Evolutionary conservation across 2,113 vertebrate genomes (phyloP).

Genomic region (Strigops habroptila): DNA sequence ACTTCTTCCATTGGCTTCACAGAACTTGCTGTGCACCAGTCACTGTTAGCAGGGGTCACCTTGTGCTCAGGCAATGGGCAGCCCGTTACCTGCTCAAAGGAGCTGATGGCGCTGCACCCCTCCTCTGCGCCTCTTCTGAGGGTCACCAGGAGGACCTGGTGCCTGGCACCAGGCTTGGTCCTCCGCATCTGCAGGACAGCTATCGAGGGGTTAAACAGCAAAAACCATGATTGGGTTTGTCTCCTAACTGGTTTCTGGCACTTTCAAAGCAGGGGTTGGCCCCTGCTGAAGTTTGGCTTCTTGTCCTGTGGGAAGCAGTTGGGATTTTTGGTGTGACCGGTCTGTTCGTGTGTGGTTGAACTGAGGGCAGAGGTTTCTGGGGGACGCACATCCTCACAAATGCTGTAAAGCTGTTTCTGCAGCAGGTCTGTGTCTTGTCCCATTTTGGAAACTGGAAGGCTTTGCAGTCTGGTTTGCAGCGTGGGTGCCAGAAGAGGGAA

Average conservation of each 20-base stretch:
- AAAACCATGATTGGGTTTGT: neutral
- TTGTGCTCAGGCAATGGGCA: neutral
- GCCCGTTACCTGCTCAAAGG: neutral
- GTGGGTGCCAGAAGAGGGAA: neutral
- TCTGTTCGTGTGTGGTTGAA: neutral
- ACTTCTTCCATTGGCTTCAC: neutral
- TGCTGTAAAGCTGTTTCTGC: neutral
- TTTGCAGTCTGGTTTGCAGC: neutral
- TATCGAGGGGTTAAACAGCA: neutral
- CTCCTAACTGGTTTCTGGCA: neutral
- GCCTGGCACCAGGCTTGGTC: neutral
- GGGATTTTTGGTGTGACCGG: neutral
- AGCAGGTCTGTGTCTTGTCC: neutral
- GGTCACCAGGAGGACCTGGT: neutral
- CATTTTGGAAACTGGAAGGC: neutral
- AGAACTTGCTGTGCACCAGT: neutral
- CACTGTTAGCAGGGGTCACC: neutral
- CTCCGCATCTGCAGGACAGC: neutral
- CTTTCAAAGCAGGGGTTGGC: neutral
- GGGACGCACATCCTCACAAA: accelerated
- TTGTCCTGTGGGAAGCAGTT: neutral
- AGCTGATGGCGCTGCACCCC: neutral
- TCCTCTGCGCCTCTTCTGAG: neutral
- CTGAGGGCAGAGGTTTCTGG: neutral
- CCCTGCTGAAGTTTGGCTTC: neutral